These are phyloP conservation scores for Plectrocnemia conspersa DNA, from an alignment of 1,140 invertebrate species.

Conservation along the genomic window DNA sequence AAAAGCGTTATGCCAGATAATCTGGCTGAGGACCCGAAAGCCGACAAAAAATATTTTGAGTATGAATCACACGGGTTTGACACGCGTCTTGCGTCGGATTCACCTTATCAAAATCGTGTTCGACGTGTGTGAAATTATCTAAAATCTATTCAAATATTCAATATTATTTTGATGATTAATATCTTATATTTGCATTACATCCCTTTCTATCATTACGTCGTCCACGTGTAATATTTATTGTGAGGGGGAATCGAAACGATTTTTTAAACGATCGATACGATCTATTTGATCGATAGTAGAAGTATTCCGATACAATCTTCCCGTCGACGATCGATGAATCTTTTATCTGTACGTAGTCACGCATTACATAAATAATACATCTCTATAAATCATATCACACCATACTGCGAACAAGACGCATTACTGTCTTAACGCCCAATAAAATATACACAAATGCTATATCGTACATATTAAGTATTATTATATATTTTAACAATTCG, in stretches of 20 bases:
- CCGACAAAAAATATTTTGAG: slow-evolving; percentile 10
- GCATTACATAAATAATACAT: slow-evolving; percentile 4
- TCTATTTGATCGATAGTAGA: no score
- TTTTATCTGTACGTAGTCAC: slow-evolving; percentile 6
- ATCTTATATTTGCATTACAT: no score
- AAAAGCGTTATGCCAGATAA: slow-evolving; percentile 9
- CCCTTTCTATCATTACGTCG: no score
- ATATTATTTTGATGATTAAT: no score
- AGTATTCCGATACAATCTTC: slow-evolving; percentile 6
- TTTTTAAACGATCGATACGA: no score
- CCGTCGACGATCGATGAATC: slow-evolving; percentile 11
- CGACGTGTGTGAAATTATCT: no score
- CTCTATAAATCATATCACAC: slow-evolving; percentile 15
- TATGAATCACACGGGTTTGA: slow-evolving; percentile 18
- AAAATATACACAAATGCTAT: slow-evolving; percentile 6
- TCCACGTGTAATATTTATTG: no score
- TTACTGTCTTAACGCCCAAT: slow-evolving; percentile 9
- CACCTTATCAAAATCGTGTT: no score
- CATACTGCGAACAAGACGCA: slow-evolving; percentile 16
- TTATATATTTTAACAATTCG: neutral
- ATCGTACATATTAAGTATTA: slow-evolving; percentile 2
- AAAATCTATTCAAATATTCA: no score
- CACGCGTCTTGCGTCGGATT: neutral
- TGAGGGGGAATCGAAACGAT: no score
- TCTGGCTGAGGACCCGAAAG: neutral